Base-by-base conservation (phyloP, 2,888 invertebrate genomes). In the Stratiomys singularior region DNA sequence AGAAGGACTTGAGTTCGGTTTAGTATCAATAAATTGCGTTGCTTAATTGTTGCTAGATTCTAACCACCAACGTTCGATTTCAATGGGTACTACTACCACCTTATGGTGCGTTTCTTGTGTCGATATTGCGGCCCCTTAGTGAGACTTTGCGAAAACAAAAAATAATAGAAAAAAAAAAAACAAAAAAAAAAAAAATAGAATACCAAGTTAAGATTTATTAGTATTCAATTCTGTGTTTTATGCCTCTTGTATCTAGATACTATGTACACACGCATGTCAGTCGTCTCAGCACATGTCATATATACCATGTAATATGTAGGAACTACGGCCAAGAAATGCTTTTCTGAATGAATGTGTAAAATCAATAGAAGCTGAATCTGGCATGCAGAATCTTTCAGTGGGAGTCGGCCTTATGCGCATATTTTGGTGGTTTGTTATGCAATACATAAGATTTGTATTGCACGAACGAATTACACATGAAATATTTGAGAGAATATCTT, bases 321-420 rank as follows among this genome's bases (percentile, higher is more conserved):
- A 37, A 37, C 5, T 5, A 9, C 9, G 37, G 37, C 9, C 37
- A 37, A 37, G 7, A 9, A 18, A 52, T 52, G 18, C 4, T 9
- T 52, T n/a, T 52, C 52, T 52, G 52, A 52, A 52, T 52, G 52
- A 52, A 52, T 52, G 52, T 18, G 52, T 52, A 52, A 52, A 52
- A 52, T 52, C 9, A 9, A 37, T 37, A 9, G 37, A 37, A 37
- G 9, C 3, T 37, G 9, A 37, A 9, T 5, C 9, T 37, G 37
- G 37, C 37, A 37, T 37, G 37, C 37, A 37, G 9, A 37, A 37
- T 9, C 9, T 5, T 37, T 37, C 5, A 37, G 37, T 37, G 37
- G 37, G 37, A 37, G 37, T 37, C 37, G 3, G n/a, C n/a, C 3
- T 37, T 37, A 9, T 37, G n/a, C n/a, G n/a, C n/a, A n/a, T n/a